Conservation (phyloP, 2,888 invertebrate species). For the Idaea aversata region DNA sequence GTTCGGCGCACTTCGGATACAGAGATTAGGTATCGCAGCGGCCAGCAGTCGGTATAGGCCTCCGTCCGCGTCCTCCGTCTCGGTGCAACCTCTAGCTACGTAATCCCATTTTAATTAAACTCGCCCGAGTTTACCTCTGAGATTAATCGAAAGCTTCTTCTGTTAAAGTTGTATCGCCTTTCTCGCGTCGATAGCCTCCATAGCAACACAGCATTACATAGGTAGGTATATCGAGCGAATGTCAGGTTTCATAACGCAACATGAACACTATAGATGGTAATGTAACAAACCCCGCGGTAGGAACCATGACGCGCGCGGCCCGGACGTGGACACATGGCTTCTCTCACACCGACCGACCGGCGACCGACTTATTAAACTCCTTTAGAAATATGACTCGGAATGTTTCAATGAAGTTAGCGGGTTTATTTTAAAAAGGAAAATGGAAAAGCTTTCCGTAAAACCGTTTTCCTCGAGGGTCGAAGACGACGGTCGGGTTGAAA, state of each 20-base stretch:
- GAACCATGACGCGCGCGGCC: background rate
- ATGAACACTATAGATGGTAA: too few species aligned
- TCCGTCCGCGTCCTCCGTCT: background rate
- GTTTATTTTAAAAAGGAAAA: background rate
- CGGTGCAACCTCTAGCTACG: constrained; percentile 52
- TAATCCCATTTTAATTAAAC: constrained; percentile 73
- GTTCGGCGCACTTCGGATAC: constrained; percentile 24
- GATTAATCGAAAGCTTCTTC: constrained; percentile 59
- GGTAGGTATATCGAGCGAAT: too few species aligned
- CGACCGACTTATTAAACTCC: background rate
- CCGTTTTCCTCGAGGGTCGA: background rate
- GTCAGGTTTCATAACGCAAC: too few species aligned
- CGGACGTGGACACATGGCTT: background rate
- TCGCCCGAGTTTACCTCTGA: constrained; percentile 42
- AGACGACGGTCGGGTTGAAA: background rate
- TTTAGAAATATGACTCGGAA: background rate
- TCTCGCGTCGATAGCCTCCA: background rate
- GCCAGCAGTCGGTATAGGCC: background rate
- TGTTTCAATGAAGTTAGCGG: background rate
- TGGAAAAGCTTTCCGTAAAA: background rate
- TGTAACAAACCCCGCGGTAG: too few species aligned
- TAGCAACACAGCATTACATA: too few species aligned
- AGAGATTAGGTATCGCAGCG: constrained; percentile 12
- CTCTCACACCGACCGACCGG: background rate
- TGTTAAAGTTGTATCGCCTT: background rate